Conservation (phyloP, 2,888 invertebrate species). For the Melangyna quadrimaculata region DNA sequence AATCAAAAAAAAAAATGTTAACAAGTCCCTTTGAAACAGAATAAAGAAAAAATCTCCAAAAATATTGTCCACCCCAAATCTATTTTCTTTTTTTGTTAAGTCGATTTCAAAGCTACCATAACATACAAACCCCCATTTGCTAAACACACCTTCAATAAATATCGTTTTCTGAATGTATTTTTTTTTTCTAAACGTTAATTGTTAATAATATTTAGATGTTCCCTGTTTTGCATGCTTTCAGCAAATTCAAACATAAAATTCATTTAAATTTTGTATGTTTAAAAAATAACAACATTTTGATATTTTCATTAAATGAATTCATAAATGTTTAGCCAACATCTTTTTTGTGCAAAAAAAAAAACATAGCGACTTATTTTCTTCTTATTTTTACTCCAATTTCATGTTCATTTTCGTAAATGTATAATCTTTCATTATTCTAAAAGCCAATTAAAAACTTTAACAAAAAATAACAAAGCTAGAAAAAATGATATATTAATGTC, state of each 20-base stretch:
- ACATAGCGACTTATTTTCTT: background rate
- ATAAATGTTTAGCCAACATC: slow-evolving; percentile 58
- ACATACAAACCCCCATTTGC: slow-evolving; percentile 17
- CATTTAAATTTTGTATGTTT: background rate
- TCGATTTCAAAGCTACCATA: background rate
- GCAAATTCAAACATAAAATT: slow-evolving; percentile 35
- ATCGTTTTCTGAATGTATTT: slow-evolving; percentile 59
- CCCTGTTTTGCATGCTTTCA: slow-evolving; percentile 59
- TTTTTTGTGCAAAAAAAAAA: background rate
- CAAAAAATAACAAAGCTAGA: slow-evolving; percentile 2
- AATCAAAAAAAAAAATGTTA: background rate
- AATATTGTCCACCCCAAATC: background rate
- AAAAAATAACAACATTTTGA: background rate
- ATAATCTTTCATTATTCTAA: slow-evolving; percentile 27
- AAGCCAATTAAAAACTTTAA: slow-evolving; percentile 9
- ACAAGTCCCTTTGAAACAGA: too few species aligned
- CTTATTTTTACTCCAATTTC: slow-evolving; percentile 53
- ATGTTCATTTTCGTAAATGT: slow-evolving; percentile 65
- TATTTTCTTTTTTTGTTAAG: too few species aligned
- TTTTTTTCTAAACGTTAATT: slow-evolving; percentile 27
- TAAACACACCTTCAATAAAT: slow-evolving; percentile 32
- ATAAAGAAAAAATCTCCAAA: background rate
- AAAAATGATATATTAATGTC: background rate
- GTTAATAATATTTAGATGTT: slow-evolving; percentile 60
- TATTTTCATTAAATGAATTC: slow-evolving; percentile 26